Conservation (phyloP, 2,888 invertebrate species). For the Xestia c-nigrum region DNA sequence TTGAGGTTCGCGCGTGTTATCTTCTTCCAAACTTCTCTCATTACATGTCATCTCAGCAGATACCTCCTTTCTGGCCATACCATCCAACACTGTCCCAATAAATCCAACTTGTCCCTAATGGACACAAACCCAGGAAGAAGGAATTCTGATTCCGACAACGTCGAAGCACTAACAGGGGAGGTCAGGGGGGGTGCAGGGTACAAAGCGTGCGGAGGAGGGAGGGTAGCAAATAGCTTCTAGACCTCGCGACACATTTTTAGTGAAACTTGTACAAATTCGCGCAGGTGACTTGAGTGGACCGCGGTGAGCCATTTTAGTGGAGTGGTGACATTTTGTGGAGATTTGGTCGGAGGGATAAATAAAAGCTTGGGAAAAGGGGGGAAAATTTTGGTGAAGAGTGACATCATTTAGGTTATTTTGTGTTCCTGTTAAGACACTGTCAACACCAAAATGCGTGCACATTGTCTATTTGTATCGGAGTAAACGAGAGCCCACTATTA, state of each 20-base stretch:
- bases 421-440: no score
- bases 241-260: conserved; percentile 62
- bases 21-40: background rate
- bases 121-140: conserved; percentile 50
- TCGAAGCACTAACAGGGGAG: conserved; percentile 55
- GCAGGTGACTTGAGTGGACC: conserved; percentile 42
- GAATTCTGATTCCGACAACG: conserved; percentile 66
- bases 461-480: no score
- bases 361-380: background rate
- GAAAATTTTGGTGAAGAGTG: background rate
- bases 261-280: conserved; percentile 61
- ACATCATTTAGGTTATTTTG: background rate
- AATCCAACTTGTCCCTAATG: conserved; percentile 27
- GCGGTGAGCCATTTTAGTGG: conserved; percentile 26
- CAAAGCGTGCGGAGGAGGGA: background rate
- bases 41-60: background rate
- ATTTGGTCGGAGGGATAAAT: background rate
- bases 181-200: conserved; percentile 3
- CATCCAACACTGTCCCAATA: background rate
- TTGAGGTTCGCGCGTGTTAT: background rate
- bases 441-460: no score
- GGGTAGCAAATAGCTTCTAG: conserved; percentile 63
- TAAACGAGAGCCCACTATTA: no score
- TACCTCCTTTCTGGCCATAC: background rate
- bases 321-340: conserved; percentile 10